phyloP scores from a whole-genome alignment of 2,797 vertebrate genomes.

The Enteromius afrohamiltoni region DNA sequence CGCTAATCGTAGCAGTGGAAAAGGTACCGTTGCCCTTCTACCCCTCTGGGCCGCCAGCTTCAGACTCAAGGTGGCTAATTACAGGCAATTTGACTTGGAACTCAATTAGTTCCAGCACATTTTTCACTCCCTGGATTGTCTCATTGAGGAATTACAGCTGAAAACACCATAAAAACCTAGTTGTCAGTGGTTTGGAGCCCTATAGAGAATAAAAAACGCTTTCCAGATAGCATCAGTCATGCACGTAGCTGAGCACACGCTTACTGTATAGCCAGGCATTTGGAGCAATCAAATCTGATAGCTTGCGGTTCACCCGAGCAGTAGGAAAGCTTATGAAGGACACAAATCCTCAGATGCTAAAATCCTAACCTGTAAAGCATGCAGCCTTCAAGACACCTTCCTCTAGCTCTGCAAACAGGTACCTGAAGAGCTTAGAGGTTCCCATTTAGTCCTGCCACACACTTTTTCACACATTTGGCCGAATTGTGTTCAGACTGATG shows the following conservation, averaged over 20 bases:
- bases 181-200: conserved; percentile 1
- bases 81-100: conserved; percentile 33
- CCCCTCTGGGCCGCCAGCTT: conserved; percentile 8
- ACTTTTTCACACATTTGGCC: neutral
- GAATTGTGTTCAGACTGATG: neutral
- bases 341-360: neutral
- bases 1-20: conserved; percentile 25
- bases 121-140: conserved; percentile 39
- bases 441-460: neutral
- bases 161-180: conserved; percentile 4
- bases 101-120: conserved; percentile 42
- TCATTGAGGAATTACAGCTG: conserved; percentile 25
- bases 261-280: neutral
- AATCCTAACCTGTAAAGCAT: conserved; percentile 1
- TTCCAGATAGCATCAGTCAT: conserved; percentile 30
- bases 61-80: conserved; percentile 23
- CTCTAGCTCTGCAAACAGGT: neutral
- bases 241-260: neutral
- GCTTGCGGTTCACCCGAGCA: neutral
- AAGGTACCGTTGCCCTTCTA: conserved; percentile 4
- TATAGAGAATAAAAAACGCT: neutral
- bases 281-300: neutral
- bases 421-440: neutral
- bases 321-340: neutral
- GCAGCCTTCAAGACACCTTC: neutral